Base-by-base conservation (phyloP, 2,888 invertebrate genomes). In the Elysia crispata region DNA sequence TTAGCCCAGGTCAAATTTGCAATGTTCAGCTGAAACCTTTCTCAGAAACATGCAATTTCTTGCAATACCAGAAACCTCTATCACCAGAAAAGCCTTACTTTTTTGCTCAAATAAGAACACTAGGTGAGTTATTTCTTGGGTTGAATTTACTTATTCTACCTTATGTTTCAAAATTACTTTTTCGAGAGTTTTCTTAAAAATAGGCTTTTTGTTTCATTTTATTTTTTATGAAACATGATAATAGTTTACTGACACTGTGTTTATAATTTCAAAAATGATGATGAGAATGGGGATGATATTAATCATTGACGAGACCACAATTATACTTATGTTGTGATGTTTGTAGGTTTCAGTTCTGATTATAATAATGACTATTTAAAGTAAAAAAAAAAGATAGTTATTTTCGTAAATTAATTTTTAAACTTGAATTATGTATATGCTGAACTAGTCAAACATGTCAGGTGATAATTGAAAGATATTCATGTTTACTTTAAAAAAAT, bases 31-130 rank as follows among this genome's bases (percentile, higher is more conserved):
- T 90, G 30, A 89, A 89, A 79, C 86, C 86, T 75, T 88, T 84
- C 72, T 88, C 89, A 18, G 89, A 89, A 75, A 89, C 89, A 28
- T 88, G 89, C 81, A 90, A 89, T 70, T 89, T 89, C 76, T 82
- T 91, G 23, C 91, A 91, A 84, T 88, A 88, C 79, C 80, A 84
- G 70, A 81, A 84, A 64, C 89, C 91, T 6, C 84, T 91, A 3
- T 88, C 88, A 8, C 83, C 83, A 66, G 82, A 87, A 25, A 82
- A 88, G 79, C 90, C 90, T 15, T 90, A 88, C 81, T 91, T 90
- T 85, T 89, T 86, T 86, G 89, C 88, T 70, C 86, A 89, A 62
- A 88, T 91, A 28, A 82, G 85, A 80, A 84, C 87, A 54, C 75
- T 91, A 74, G 86, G 91, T 90, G 83, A 86, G 87, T 74, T 62